Base-by-base conservation (phyloP, 2,113 vertebrate species). In the Heloderma charlesbogerti region DNA sequence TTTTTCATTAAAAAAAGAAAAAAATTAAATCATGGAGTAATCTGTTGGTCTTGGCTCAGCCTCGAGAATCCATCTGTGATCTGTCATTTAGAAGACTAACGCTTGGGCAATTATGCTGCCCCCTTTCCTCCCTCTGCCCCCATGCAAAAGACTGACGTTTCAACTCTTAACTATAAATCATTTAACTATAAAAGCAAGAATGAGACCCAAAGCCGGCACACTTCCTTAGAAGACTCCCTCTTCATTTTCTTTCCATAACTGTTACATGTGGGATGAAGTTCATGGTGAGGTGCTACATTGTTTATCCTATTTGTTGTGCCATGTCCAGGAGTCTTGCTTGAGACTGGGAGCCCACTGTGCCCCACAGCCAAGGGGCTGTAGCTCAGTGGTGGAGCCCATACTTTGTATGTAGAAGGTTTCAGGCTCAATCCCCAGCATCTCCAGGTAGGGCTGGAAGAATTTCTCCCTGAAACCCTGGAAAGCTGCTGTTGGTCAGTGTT, bases 1-100 rank as follows among this genome's bases (percentile, higher is more conserved):
- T 96, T 96, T 95, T 95, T 89, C 94, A 92, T 95, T 94, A 92
- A 92, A 95, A 95, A 90, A 84, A 89, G 84, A 57, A 71, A 88
- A 93, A 94, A 91, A 93, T 94, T 91, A 96, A 95, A 94, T 69
- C 87, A 93, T 97, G 92, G 91, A 92, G 92, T 94, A 80, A 93
- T 87, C 89, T 96, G 81, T 96, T 96, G 96, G 91, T 97, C 92
- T 97, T 97, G 93, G 93, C 96, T 93, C 92, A 82, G 89, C 95
- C 85, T 45, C 88, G 84, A 78, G 40, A 84, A 91, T 95, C 89
- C 95, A 95, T 96, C 93, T 96, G 96, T 96, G 92, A 92, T 95
- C 74, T 97, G 93, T 97, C 92, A 96, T 91, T 91, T 37, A 88
- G 94, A 91, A 92, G 90, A 93, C 94, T 91, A 72, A 94, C 95